These are phyloP conservation scores for Andrena trimmerana DNA, from an alignment of 2,888 invertebrate genomes.

Conservation along the genomic window DNA sequence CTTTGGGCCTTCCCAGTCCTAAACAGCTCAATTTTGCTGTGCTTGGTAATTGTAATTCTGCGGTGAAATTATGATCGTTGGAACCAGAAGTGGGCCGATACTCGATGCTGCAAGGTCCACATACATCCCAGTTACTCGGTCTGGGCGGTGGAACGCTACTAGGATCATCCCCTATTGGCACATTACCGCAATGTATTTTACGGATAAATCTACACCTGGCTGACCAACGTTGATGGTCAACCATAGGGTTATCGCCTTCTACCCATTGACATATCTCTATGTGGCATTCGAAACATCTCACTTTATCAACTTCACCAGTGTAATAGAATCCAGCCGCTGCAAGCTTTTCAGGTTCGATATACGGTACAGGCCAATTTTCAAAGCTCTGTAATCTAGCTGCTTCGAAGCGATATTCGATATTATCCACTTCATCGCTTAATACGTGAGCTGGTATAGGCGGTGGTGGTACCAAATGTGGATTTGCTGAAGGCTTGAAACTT, in stretches of 20 bases:
- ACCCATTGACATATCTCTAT: conserved; percentile 94
- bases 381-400: conserved; percentile 89
- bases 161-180: conserved; percentile 85
- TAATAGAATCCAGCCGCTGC: conserved; percentile 95
- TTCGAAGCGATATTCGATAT: conserved; percentile 85
- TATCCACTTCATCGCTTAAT: conserved; percentile 78
- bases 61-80: conserved; percentile 72
- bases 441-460: conserved; percentile 31
- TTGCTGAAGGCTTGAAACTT: conserved; percentile 70
- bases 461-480: conserved; percentile 52
- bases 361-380: conserved; percentile 89
- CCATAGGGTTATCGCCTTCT: conserved; percentile 91
- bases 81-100: conserved; percentile 81
- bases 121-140: conserved; percentile 86
- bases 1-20: conserved; percentile 82
- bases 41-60: conserved; percentile 71
- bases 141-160: conserved; percentile 71
- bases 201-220: conserved; percentile 92
- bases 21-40: conserved; percentile 79
- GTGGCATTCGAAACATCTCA: conserved; percentile 93
- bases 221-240: conserved; percentile 93
- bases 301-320: conserved; percentile 90
- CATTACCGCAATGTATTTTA: conserved; percentile 88
- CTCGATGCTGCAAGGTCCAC: conserved; percentile 85
- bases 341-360: conserved; percentile 88